Evolutionary conservation across 2,888 invertebrate species (phyloP).

Genomic region (Ramazzottius varieornatus): DNA sequence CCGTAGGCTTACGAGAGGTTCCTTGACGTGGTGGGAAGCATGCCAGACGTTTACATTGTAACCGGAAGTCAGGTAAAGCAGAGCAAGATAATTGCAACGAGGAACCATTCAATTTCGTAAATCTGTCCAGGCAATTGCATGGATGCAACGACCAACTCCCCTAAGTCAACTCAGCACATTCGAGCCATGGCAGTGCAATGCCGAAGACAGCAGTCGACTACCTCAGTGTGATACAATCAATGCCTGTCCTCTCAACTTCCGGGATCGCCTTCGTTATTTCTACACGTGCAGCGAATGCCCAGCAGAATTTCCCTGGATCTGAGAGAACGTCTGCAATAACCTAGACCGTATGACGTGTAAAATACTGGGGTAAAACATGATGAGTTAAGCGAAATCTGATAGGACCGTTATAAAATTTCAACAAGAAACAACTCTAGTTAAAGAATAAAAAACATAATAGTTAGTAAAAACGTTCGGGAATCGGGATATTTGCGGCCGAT

Average conservation of each 20-base stretch:
- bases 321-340: too few relatives aligned
- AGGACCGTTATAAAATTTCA: too few relatives aligned
- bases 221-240: slow-evolving; percentile 1
- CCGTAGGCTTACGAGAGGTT: neutral
- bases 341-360: too few relatives aligned
- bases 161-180: neutral
- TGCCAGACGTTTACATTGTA: neutral
- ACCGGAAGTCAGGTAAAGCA: slow-evolving; percentile 2
- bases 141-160: neutral
- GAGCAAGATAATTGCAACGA: too few relatives aligned
- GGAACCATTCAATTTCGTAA: too few relatives aligned
- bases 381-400: too few relatives aligned
- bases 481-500: too few relatives aligned
- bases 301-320: neutral
- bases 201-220: neutral
- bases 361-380: too few relatives aligned
- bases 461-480: too few relatives aligned
- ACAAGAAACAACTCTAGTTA: too few relatives aligned
- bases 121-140: neutral
- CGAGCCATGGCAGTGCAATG: neutral
- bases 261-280: neutral
- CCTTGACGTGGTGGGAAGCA: neutral
- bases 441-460: too few relatives aligned
- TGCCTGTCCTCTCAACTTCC: neutral
- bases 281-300: slow-evolving; percentile 3